Evolutionary conservation across 2,113 vertebrate genomes (phyloP).

Genomic region (Corythoichthys haematopterus): DNA sequence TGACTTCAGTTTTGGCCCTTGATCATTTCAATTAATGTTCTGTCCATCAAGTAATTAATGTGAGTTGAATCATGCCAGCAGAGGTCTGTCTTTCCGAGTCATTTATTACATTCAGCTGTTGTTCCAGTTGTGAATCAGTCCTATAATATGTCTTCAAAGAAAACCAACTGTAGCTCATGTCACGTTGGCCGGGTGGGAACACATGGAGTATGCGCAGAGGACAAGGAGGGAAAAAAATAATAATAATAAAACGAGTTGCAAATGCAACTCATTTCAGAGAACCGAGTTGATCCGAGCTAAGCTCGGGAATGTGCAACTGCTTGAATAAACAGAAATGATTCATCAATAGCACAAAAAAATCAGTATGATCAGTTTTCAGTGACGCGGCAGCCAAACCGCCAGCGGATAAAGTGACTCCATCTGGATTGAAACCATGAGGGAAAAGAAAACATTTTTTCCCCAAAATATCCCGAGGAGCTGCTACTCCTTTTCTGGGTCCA

Average conservation of each 20-base stretch:
- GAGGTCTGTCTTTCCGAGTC: slow-evolving; percentile 13
- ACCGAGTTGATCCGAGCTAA: slow-evolving; percentile 9
- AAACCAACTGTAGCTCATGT: slow-evolving; percentile 32
- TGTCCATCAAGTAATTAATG: slow-evolving; percentile 12
- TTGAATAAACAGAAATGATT: slow-evolving; percentile 45
- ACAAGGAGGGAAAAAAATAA: background rate
- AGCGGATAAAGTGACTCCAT: slow-evolving; percentile 61
- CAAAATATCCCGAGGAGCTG: slow-evolving; percentile 42
- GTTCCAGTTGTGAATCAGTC: slow-evolving; percentile 15
- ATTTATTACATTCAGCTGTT: slow-evolving; percentile 43
- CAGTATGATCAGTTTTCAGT: slow-evolving; percentile 59
- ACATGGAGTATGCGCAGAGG: background rate
- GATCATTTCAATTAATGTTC: slow-evolving; percentile 8
- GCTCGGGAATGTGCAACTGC: slow-evolving; percentile 19
- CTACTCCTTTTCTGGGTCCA: slow-evolving; percentile 38
- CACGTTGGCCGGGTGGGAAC: slow-evolving; percentile 13
- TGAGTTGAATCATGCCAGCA: slow-evolving; percentile 16
- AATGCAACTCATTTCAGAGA: slow-evolving; percentile 20
- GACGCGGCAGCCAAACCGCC: slow-evolving; percentile 61
- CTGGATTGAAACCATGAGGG: slow-evolving; percentile 48
- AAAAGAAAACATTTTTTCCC: slow-evolving; percentile 40
- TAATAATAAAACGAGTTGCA: slow-evolving; percentile 21
- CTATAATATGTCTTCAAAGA: slow-evolving; percentile 27
- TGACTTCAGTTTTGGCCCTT: background rate
- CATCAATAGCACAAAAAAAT: slow-evolving; percentile 51